Percentiles rank a stretch among this genome's conserved stretches.
These are phyloP conservation scores for Lasioglossum villosulum DNA, from an alignment of 2,888 invertebrate genomes.

Conservation along the genomic window DNA sequence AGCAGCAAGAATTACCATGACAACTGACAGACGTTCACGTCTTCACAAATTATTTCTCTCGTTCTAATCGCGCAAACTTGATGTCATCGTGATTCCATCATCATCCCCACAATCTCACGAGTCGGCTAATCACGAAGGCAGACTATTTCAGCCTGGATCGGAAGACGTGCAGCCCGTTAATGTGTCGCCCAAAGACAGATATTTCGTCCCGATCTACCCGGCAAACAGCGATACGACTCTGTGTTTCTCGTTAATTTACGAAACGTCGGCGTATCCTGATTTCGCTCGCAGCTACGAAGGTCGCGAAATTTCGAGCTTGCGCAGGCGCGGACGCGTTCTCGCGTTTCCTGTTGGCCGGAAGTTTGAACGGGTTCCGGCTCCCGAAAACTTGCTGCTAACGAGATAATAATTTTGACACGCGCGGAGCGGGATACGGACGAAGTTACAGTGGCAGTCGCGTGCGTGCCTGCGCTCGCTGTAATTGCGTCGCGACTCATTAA, in stretches of 20 bases:
- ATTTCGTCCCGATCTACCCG: not conserved
- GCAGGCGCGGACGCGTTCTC: conserved; percentile 13
- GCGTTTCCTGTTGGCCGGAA: conserved; percentile 52
- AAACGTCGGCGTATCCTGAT: conserved; percentile 49
- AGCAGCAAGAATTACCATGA: not conserved
- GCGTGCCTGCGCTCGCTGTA: conserved; percentile 4
- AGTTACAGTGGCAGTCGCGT: conserved; percentile 34
- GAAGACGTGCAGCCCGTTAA: not conserved
- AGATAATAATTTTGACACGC: conserved; percentile 63
- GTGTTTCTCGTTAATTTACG: conserved; percentile 45
- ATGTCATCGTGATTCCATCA: not conserved
- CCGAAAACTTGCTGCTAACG: conserved; percentile 61
- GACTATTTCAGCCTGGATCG: not conserved
- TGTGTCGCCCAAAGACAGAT: not conserved
- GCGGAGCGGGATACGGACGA: conserved; percentile 40
- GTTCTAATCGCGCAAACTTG: not conserved
- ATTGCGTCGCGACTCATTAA: conserved; percentile 18
- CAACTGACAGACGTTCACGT: not conserved
- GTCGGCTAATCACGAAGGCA: not conserved
- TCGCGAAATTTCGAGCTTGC: not conserved
- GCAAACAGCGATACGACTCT: conserved; percentile 14
- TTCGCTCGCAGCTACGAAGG: conserved; percentile 35
- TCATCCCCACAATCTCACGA: not conserved
- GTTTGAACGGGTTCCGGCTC: conserved; percentile 53
- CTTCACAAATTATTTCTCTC: not conserved